phyloP scores from a whole-genome alignment of 1,140 invertebrate species.

The Drosophila grimshawi region DNA sequence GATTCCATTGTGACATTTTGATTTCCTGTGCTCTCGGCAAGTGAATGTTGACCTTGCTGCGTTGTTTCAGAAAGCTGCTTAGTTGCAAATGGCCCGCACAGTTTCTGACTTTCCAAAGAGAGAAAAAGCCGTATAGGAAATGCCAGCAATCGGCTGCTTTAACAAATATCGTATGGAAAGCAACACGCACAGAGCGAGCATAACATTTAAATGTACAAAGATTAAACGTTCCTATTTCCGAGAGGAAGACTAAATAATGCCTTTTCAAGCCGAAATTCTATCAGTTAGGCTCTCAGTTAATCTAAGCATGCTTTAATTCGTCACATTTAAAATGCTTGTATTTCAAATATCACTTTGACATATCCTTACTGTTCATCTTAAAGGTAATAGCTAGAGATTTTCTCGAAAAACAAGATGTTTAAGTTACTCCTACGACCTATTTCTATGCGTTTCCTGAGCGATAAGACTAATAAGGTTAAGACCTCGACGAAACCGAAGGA shows the following conservation, averaged over 20 bases:
- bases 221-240: too few relatives aligned
- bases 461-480: neutral
- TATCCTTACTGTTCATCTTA: neutral
- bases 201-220: too few relatives aligned
- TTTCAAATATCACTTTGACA: neutral
- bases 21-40: constrained; percentile 24
- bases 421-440: neutral
- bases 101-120: neutral
- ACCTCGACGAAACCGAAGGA: too few relatives aligned
- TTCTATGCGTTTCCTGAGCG: neutral
- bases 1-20: constrained; percentile 25
- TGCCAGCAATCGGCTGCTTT: constrained; percentile 15
- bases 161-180: too few relatives aligned
- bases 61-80: neutral
- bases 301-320: neutral
- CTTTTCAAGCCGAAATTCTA: neutral
- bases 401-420: neutral
- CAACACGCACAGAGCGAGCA: too few relatives aligned
- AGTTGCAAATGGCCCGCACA: neutral
- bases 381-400: too few relatives aligned
- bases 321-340: neutral
- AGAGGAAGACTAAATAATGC: neutral
- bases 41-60: constrained; percentile 4
- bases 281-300: neutral
- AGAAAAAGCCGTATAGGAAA: constrained; percentile 28